Evolutionary conservation across 2,113 vertebrate species (phyloP).

Genomic region (Onychorhynchus coronatus): DNA sequence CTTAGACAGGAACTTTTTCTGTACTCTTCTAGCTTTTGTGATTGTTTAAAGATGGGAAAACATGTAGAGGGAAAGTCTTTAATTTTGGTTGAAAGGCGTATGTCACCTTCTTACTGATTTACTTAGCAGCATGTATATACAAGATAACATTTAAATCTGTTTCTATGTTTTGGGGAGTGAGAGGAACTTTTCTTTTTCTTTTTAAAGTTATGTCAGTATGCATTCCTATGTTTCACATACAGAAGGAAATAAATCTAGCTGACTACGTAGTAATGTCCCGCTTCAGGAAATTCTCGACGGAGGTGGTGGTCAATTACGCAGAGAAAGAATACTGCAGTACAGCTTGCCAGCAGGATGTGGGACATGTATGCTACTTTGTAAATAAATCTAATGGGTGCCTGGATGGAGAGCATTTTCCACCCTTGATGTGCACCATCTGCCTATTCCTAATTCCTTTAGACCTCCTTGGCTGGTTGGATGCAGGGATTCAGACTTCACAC

Average conservation of each 20-base stretch:
- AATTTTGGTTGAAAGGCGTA: background rate
- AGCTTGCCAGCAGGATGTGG: background rate
- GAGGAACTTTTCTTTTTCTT: background rate
- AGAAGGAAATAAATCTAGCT: background rate
- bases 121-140: background rate
- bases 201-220: background rate
- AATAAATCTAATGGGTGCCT: background rate
- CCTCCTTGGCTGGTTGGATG: background rate
- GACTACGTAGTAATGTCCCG: background rate
- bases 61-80: background rate
- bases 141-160: background rate
- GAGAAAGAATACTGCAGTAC: background rate
- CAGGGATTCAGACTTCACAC: background rate
- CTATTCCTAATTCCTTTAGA: background rate
- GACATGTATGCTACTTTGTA: background rate
- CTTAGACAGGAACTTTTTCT: background rate
- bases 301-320: background rate
- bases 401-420: background rate
- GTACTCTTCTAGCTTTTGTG: background rate
- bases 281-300: background rate
- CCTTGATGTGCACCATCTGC: background rate
- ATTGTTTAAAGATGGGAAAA: background rate
- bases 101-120: background rate
- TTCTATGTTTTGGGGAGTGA: fast-evolving
- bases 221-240: background rate